Conservation (phyloP, 2,113 vertebrate genomes). For the Myodes glareolus region DNA sequence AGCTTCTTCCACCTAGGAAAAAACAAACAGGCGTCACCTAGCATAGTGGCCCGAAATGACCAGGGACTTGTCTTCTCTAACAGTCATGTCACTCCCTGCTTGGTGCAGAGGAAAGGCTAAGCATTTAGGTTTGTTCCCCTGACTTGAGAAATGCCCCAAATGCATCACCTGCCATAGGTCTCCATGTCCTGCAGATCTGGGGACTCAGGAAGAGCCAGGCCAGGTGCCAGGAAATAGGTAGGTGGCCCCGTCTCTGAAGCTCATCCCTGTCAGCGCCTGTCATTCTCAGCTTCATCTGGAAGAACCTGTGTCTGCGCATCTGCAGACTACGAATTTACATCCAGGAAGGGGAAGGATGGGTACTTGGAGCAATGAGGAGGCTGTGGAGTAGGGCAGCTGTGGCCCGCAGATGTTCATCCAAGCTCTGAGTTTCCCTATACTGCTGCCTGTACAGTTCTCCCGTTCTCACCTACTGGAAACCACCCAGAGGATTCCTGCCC, state of each 20-base stretch:
- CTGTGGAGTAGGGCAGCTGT: neutral
- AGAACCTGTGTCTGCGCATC: neutral
- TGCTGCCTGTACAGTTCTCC: neutral
- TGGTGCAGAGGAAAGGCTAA: neutral
- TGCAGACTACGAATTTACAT: too few species aligned
- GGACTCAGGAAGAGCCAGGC: neutral
- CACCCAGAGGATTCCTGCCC: too few species aligned
- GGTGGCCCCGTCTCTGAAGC: neutral
- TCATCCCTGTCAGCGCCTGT: too few species aligned
- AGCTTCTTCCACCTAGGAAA: neutral
- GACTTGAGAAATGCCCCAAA: neutral
- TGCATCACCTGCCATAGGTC: neutral
- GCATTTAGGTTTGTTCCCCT: neutral
- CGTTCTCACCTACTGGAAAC: neutral
- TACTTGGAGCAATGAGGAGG: neutral
- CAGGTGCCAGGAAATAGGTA: neutral
- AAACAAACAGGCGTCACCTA: neutral
- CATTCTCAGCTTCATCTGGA: neutral
- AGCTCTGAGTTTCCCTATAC: neutral
- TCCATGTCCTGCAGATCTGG: neutral
- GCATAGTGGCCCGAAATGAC: neutral
- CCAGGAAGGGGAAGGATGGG: neutral
- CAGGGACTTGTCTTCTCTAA: neutral
- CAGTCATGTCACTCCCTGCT: neutral
- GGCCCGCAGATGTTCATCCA: neutral